phyloP scores from a whole-genome alignment of 2,888 invertebrate species.

The Parnassius orleans region DNA sequence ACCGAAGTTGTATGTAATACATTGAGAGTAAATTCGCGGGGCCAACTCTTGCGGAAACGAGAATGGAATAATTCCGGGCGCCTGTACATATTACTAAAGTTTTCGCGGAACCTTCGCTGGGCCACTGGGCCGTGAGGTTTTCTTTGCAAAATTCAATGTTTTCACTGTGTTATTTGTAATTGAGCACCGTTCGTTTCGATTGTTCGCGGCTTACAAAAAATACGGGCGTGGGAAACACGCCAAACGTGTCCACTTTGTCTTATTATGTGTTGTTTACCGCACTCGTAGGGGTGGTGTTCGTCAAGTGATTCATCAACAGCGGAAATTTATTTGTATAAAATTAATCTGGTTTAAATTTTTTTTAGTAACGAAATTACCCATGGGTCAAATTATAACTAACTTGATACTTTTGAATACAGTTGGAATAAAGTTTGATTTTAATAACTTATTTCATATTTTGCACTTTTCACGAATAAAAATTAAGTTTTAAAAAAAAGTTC shows the following conservation, averaged over 20 bases:
- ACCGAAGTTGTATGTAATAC: conserved; percentile 24
- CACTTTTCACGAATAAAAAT: no score
- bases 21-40: conserved; percentile 20
- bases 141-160: conserved; percentile 37
- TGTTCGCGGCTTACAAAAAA: conserved; percentile 39
- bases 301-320: not conserved
- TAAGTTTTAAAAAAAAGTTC: no score
- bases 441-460: no score
- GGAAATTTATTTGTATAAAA: no score
- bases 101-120: conserved; percentile 36
- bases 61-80: conserved; percentile 26
- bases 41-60: conserved; percentile 24
- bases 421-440: no score
- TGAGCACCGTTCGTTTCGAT: conserved; percentile 37
- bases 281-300: conserved; percentile 1
- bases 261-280: conserved; percentile 30
- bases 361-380: no score
- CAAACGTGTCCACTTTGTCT: conserved; percentile 39
- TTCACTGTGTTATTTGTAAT: conserved; percentile 41
- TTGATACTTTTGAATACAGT: no score
- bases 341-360: no score
- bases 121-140: conserved; percentile 40
- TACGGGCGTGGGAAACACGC: conserved; percentile 43
- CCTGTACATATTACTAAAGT: conserved; percentile 36
- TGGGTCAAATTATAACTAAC: no score